phyloP scores from a whole-genome alignment of 2,113 vertebrate species.

The Scolopax mira region DNA sequence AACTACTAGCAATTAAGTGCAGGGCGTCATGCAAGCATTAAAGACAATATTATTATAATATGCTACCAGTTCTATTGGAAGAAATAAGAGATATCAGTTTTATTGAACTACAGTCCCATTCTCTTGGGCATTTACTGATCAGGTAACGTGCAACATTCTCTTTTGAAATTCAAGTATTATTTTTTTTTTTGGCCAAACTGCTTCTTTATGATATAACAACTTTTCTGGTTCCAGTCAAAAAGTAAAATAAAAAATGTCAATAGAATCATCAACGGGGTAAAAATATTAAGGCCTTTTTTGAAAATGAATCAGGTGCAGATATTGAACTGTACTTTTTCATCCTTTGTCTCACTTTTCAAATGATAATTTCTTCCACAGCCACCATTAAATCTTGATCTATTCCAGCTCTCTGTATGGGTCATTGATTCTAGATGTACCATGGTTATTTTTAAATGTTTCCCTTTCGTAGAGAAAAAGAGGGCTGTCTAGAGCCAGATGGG shows the following conservation, averaged over 20 bases:
- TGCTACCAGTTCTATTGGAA: not conserved
- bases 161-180: not conserved
- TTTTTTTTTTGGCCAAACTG: not conserved
- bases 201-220: not conserved
- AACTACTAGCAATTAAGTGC: not conserved
- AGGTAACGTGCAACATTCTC: not conserved
- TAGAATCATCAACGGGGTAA: not conserved
- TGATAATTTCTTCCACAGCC: slow-evolving; percentile 76
- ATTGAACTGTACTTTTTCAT: slow-evolving; percentile 69
- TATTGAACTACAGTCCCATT: not conserved
- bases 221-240: not conserved
- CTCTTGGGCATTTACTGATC: not conserved
- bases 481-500: slow-evolving; percentile 92
- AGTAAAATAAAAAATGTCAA: not conserved
- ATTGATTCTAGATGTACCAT: slow-evolving; percentile 81
- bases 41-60: not conserved
- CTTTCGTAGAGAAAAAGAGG: slow-evolving; percentile 70
- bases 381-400: slow-evolving; percentile 83
- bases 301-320: slow-evolving; percentile 52
- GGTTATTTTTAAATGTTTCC: slow-evolving; percentile 82
- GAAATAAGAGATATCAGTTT: not conserved
- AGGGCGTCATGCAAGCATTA: not conserved
- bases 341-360: slow-evolving; percentile 73
- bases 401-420: slow-evolving; percentile 79
- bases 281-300: slow-evolving; percentile 2